These are phyloP conservation scores for Chroicocephalus ridibundus DNA, from an alignment of 2,113 vertebrate genomes.

Conservation along the genomic window DNA sequence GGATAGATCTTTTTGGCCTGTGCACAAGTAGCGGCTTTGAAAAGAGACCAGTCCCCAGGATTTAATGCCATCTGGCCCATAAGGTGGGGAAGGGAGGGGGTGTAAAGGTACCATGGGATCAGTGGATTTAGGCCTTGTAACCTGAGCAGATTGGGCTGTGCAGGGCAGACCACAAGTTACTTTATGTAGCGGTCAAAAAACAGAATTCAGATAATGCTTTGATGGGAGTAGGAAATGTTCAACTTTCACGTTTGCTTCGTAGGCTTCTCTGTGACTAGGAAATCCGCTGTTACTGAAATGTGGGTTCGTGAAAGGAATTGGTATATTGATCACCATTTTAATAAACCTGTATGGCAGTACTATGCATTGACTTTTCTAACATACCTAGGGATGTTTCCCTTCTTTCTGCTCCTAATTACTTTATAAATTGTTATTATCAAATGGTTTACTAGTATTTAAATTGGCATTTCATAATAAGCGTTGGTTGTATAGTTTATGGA, in stretches of 20 bases:
- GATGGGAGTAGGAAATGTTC: neutral
- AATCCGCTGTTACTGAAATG: neutral
- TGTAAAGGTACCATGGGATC: neutral
- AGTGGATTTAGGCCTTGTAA: neutral
- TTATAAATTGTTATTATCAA: neutral
- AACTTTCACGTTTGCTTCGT: neutral
- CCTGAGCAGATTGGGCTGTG: conserved; percentile 53
- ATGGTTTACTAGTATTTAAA: neutral
- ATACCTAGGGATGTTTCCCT: neutral
- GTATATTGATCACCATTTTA: neutral
- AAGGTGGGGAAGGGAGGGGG: conserved; percentile 26
- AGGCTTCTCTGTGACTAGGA: neutral
- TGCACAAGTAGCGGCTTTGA: conserved; percentile 18
- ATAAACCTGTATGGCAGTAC: neutral
- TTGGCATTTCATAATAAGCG: neutral
- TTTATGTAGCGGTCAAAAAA: neutral
- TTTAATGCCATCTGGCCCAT: conserved; percentile 53
- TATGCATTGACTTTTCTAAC: neutral
- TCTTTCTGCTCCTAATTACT: neutral
- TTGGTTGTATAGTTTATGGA: neutral
- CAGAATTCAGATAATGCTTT: neutral
- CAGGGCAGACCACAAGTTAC: neutral
- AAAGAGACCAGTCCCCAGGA: conserved; percentile 13
- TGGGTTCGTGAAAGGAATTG: neutral
- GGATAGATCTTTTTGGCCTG: conserved; percentile 35